Conservation (phyloP, 2,797 vertebrate genomes). For the Atherinosoma microstoma region DNA sequence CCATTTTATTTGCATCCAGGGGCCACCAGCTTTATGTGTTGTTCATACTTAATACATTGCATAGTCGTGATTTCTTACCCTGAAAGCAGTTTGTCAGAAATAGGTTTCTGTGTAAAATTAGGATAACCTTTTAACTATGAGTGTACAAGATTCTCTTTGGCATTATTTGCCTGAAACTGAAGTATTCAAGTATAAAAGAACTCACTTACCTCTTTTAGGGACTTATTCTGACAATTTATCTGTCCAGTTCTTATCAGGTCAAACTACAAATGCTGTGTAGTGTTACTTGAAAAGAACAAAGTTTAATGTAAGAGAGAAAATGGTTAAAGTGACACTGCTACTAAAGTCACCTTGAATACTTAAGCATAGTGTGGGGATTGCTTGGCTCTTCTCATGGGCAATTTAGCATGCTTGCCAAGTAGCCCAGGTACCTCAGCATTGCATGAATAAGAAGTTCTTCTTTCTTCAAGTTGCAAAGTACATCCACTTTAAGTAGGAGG, state of each 20-base stretch:
- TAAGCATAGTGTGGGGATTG: constrained; percentile 43
- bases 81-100: background rate
- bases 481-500: constrained; percentile 25
- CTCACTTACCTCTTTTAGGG: constrained; percentile 7
- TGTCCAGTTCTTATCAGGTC: constrained; percentile 45
- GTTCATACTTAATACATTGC: constrained; percentile 26
- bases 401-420: constrained; percentile 67
- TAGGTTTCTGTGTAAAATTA: background rate
- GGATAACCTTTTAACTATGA: background rate
- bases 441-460: constrained; percentile 54
- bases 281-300: constrained; percentile 39
- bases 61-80: background rate
- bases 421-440: constrained; percentile 44
- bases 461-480: constrained; percentile 44
- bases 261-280: constrained; percentile 35
- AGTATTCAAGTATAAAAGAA: constrained; percentile 30
- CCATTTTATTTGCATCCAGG: constrained; percentile 30
- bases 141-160: background rate
- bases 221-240: constrained; percentile 39
- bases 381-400: constrained; percentile 51
- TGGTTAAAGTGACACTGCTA: constrained; percentile 58
- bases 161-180: background rate
- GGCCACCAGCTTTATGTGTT: constrained; percentile 37
- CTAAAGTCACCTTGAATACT: constrained; percentile 72
- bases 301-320: constrained; percentile 58